phyloP scores from a whole-genome alignment of 2,113 vertebrate genomes.

The Dicentrarchus labrax region DNA sequence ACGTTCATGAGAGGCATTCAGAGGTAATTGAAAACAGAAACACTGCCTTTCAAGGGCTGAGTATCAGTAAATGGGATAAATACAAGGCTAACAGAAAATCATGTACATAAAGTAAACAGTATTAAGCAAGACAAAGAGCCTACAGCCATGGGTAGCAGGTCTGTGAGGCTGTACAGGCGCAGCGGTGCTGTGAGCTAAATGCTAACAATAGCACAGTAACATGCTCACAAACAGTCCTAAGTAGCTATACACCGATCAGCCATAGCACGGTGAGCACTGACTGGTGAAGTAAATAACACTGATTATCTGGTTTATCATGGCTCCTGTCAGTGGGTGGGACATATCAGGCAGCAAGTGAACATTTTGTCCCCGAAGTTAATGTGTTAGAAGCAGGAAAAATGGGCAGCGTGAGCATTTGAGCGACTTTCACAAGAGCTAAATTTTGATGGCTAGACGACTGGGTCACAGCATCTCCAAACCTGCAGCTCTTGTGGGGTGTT shows the following conservation, averaged over 20 bases:
- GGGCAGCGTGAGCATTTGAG: too few species aligned
- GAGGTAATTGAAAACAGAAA: conserved; percentile 20
- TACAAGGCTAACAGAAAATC: not conserved
- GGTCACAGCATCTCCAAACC: too few species aligned
- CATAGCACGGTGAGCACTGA: too few species aligned
- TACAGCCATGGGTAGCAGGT: not conserved
- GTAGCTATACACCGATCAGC: not conserved
- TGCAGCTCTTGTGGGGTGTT: too few species aligned
- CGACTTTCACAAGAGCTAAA: too few species aligned
- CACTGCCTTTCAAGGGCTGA: conserved; percentile 4
- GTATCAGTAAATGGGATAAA: conserved; percentile 2
- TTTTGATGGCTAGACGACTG: too few species aligned
- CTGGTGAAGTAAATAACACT: not conserved
- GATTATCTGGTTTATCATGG: not conserved
- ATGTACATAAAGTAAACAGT: not conserved
- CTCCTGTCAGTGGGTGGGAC: too few species aligned
- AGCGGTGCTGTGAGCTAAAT: not conserved
- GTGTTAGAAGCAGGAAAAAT: too few species aligned
- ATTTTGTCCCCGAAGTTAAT: too few species aligned
- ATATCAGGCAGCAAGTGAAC: too few species aligned
- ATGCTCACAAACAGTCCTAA: not conserved
- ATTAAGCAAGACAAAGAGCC: not conserved
- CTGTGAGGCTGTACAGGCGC: not conserved
- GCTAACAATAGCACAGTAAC: not conserved
- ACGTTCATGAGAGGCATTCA: conserved; percentile 6